These are phyloP conservation scores for Dinomys branickii DNA, from an alignment of 2,113 vertebrate species.

Conservation along the genomic window DNA sequence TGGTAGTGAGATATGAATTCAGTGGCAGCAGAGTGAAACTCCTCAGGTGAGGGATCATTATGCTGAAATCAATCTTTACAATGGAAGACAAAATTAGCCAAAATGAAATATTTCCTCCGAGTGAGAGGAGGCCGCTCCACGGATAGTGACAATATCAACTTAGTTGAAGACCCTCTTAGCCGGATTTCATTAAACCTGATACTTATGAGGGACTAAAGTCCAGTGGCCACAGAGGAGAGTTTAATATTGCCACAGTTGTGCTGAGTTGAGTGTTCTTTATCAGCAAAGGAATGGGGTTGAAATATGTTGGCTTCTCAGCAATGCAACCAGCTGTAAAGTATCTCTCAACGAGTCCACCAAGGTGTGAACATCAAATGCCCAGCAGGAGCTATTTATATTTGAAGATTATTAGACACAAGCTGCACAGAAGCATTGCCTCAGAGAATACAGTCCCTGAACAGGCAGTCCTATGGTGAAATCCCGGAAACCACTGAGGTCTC, in stretches of 20 bases:
- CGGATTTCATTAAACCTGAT: slow-evolving; percentile 75
- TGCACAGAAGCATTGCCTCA: slow-evolving; percentile 1
- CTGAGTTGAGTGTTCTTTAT: slow-evolving; percentile 30
- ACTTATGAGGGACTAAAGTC: slow-evolving; percentile 59
- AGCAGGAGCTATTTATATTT: slow-evolving; percentile 30
- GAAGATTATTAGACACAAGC: slow-evolving; percentile 36
- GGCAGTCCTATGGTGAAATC: neutral
- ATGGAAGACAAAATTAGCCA: slow-evolving; percentile 58
- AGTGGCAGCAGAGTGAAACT: slow-evolving; percentile 66
- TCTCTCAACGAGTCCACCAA: slow-evolving; percentile 5
- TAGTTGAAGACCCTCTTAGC: slow-evolving; percentile 73
- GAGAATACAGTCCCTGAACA: neutral
- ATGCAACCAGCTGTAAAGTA: slow-evolving; percentile 10
- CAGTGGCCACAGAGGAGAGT: neutral
- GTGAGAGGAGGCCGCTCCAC: neutral
- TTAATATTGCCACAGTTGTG: slow-evolving; percentile 38
- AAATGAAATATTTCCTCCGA: slow-evolving; percentile 55
- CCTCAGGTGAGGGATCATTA: slow-evolving; percentile 56
- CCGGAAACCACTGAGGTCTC: neutral
- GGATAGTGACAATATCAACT: slow-evolving; percentile 68
- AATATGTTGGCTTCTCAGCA: neutral
- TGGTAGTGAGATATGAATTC: slow-evolving; percentile 58
- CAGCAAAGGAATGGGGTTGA: slow-evolving; percentile 38
- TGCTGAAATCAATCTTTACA: slow-evolving; percentile 67
- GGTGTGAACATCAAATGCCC: slow-evolving; percentile 55